These are phyloP conservation scores for Cebus imitator DNA, from an alignment of 2,113 vertebrate genomes.

Conservation along the genomic window DNA sequence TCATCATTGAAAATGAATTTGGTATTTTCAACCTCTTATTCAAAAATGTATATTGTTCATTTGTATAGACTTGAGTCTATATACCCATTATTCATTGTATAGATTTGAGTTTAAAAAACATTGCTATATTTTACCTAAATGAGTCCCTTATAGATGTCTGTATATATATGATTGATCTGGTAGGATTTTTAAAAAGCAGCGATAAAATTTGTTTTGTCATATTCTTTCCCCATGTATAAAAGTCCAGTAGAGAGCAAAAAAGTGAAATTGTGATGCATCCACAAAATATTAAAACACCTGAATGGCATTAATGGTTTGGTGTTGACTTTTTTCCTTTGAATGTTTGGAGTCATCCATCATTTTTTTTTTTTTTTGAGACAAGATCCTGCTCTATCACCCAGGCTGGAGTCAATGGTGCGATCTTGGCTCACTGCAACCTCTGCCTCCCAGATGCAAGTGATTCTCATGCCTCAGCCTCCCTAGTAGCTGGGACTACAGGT, in stretches of 20 bases:
- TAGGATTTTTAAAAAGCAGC: not conserved
- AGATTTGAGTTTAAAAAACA: constrained; percentile 25
- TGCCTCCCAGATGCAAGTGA: too few species aligned
- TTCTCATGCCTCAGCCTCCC: too few species aligned
- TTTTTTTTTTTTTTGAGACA: too few species aligned
- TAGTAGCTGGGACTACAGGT: too few species aligned
- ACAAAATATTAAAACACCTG: not conserved
- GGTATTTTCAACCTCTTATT: constrained; percentile 16
- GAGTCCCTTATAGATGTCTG: not conserved
- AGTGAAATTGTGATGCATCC: not conserved
- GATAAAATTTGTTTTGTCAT: constrained; percentile 19
- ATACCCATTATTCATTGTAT: not conserved
- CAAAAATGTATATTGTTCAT: not conserved
- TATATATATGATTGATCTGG: not conserved
- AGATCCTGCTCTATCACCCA: too few species aligned
- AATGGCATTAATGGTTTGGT: not conserved
- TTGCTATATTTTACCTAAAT: not conserved
- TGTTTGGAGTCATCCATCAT: not conserved
- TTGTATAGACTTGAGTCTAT: not conserved
- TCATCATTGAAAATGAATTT: not conserved
- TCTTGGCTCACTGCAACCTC: too few species aligned
- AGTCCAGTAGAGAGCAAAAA: not conserved
- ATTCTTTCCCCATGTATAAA: not conserved
- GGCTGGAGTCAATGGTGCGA: too few species aligned
- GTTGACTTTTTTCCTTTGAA: not conserved